Base-by-base conservation (phyloP, 2,113 vertebrate species). In the Eclectus roratus region DNA sequence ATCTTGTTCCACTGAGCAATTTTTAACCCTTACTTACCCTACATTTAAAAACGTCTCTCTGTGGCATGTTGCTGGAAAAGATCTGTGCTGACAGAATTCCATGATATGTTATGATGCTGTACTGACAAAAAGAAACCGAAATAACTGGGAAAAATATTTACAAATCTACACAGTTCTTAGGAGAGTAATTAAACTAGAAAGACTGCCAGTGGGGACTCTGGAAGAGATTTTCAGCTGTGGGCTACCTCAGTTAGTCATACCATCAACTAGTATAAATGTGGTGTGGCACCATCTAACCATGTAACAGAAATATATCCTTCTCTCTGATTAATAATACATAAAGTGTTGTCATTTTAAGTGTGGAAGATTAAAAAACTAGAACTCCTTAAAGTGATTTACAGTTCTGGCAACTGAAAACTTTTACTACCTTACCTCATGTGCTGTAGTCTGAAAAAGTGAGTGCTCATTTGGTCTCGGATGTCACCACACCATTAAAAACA, bases 351-450 rank as follows among this genome's bases (percentile, higher is more conserved):
- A 69, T 88, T 94, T 89, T 88, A 85, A 82, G 35, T 17, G 43
- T 0, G 2, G 60, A 93, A 89, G 49, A 58, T 60, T 80, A 78
- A 91, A 94, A 91, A 93, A 35, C 60, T 70, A 66, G 55, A 85
- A 74, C 76, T 94, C 66, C 41, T 95, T 43, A 52, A 82, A 94
- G 49, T 80, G 64, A 91, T 85, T 93, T 83, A 85, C 60, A 70
- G 46, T 55, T 85, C 68, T 47, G 74, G 64, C 44, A 87, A 74
- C 4, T 23, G 49, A 91, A 92, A 87, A 82, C 56, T 95, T 94
- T 65, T 78, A 77, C 41, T 94, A 35, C 20, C 37, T 80, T 70
- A 50, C 41, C 5, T 8, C 2, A 4, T 53, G 58, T 46, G 43
- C 58, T 66, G 11, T 50, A 71, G 5, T 55, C 35, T 73, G 53